These are phyloP conservation scores for Macaria liturata DNA, from an alignment of 2,888 invertebrate species.

Conservation along the genomic window DNA sequence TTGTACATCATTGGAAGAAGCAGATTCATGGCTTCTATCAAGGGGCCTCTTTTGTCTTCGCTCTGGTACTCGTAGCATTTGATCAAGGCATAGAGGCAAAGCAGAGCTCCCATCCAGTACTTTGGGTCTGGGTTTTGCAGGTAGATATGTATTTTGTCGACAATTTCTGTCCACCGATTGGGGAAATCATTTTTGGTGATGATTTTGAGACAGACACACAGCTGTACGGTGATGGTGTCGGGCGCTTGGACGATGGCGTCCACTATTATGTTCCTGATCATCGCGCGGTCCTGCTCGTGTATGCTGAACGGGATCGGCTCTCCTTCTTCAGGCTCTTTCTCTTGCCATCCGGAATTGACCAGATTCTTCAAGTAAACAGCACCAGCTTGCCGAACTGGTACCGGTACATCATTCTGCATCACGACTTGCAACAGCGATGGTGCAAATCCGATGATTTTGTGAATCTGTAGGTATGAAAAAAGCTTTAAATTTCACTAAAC, in stretches of 20 bases:
- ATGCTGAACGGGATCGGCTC: conserved; percentile 92
- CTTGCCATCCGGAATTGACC: conserved; percentile 94
- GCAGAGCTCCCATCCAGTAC: conserved; percentile 95
- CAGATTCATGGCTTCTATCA: conserved; percentile 97
- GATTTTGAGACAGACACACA: conserved; percentile 95
- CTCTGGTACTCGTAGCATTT: conserved; percentile 97
- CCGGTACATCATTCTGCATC: conserved; percentile 94
- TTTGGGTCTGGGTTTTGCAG: conserved; percentile 94
- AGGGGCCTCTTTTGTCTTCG: conserved; percentile 92
- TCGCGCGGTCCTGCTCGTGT: conserved; percentile 97
- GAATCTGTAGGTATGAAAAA: conserved; percentile 60
- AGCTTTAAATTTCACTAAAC: conserved; percentile 29
- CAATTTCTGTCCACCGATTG: conserved; percentile 96
- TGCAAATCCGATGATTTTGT: conserved; percentile 96
- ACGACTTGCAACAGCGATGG: conserved; percentile 96
- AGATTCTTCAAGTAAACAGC: conserved; percentile 98
- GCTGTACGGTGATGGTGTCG: conserved; percentile 94
- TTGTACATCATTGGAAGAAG: conserved; percentile 96
- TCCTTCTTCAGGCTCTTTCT: conserved; percentile 89
- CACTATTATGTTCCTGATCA: conserved; percentile 96
- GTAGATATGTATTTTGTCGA: conserved; percentile 97
- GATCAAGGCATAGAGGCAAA: conserved; percentile 96
- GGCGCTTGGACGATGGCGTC: conserved; percentile 97
- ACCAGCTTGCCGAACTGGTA: conserved; percentile 97
- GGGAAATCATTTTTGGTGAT: conserved; percentile 99